Conservation (phyloP, 2,113 vertebrate species). For the Rhynchomys soricoides region DNA sequence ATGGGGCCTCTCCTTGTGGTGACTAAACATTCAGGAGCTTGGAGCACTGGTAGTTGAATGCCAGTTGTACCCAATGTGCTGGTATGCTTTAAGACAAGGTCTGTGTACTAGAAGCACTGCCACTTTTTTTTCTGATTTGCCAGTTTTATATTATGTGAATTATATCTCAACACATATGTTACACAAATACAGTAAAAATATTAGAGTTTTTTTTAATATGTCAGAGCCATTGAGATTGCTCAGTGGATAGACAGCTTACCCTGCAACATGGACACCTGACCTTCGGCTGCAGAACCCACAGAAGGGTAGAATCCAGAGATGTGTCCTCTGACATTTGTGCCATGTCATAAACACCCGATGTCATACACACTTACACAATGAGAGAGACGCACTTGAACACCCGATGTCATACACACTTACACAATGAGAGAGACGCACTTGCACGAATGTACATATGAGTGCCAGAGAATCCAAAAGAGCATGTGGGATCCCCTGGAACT, state of each 20-base stretch:
- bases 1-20: neutral
- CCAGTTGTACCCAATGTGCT: neutral
- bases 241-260: neutral
- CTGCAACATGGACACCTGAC: neutral
- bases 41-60: no score
- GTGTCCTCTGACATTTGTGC: neutral
- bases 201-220: neutral
- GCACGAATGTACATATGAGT: neutral
- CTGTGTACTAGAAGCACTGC: neutral
- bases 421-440: no score
- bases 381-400: neutral
- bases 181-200: slow-evolving; percentile 29
- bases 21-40: neutral
- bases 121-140: neutral
- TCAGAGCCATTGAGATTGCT: neutral
- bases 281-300: neutral
- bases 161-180: slow-evolving; percentile 28
- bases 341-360: neutral
- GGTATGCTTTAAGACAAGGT: neutral
- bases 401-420: no score
- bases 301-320: neutral
- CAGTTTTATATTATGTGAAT: slow-evolving; percentile 39
- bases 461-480: neutral
- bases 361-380: neutral
- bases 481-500: neutral